Evolutionary conservation across 1,140 invertebrate genomes (phyloP).

Genomic region (Drosophila arizonae): DNA sequence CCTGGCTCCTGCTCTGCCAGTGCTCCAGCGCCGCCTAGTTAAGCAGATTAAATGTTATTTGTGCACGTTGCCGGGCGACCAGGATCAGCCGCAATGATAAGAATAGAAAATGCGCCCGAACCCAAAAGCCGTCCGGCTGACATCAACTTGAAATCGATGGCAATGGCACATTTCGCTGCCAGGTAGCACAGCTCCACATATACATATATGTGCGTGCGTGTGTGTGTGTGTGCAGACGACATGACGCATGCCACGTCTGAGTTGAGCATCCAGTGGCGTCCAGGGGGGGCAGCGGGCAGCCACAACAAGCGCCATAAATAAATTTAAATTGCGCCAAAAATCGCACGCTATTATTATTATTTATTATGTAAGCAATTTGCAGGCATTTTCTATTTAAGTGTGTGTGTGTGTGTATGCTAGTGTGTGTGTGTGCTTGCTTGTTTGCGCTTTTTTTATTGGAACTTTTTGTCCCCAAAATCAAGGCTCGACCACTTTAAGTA

Average conservation of each 20-base stretch:
- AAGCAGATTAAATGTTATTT: conserved; percentile 71
- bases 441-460: conserved; percentile 50
- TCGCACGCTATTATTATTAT: conserved; percentile 79
- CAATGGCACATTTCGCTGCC: background rate
- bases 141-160: background rate
- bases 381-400: conserved; percentile 48
- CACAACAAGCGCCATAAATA: conserved; percentile 75
- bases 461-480: conserved; percentile 68
- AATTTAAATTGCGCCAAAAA: conserved; percentile 79
- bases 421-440: background rate
- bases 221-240: background rate
- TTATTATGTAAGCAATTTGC: conserved; percentile 78
- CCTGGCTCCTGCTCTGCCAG: too few relatives aligned
- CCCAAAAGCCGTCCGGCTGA: background rate
- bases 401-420: background rate
- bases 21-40: conserved; percentile 13
- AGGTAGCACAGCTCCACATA: conserved; percentile 3
- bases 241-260: conserved; percentile 18
- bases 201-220: background rate
- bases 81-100: conserved; percentile 69
- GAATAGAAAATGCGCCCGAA: conserved; percentile 56
- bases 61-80: conserved; percentile 61
- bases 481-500: conserved; percentile 47
- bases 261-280: conserved; percentile 4
- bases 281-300: conserved; percentile 1